These are phyloP conservation scores for Parasteatoda lunata DNA, from an alignment of 2,888 invertebrate species.

Conservation along the genomic window DNA sequence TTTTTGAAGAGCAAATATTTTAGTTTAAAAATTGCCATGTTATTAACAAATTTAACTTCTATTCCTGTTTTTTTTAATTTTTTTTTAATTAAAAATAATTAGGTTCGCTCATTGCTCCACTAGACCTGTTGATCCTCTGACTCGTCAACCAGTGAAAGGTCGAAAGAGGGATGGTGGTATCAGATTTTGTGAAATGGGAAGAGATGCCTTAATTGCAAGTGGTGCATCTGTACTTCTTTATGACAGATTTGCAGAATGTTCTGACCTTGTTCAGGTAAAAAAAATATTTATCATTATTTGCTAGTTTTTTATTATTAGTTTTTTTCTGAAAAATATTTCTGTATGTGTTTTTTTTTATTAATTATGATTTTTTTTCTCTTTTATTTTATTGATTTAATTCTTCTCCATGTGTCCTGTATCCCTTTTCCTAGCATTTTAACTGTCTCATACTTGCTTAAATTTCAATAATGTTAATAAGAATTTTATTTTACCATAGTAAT, in stretches of 20 bases:
- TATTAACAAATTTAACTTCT: conserved; percentile 77
- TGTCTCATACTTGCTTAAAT: too few relatives aligned
- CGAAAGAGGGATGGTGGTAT: conserved; percentile 88
- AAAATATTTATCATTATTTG: not conserved
- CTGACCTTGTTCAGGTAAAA: conserved; percentile 82
- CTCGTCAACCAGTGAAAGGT: conserved; percentile 97
- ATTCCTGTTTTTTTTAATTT: conserved; percentile 88
- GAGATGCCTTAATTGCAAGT: conserved; percentile 96
- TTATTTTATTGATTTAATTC: too few relatives aligned
- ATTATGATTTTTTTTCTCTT: not conserved
- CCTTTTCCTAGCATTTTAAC: too few relatives aligned
- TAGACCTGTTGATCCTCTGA: conserved; percentile 91
- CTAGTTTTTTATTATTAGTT: too few relatives aligned
- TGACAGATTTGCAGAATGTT: conserved; percentile 94
- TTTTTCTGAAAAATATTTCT: conserved; percentile 10
- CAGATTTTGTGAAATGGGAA: conserved; percentile 99
- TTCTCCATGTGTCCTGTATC: not conserved
- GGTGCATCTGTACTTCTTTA: conserved; percentile 92
- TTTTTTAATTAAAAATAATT: conserved; percentile 33
- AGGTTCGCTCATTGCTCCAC: conserved; percentile 97
- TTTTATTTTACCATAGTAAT: too few relatives aligned
- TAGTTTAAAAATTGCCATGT: not conserved
- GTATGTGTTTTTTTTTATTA: not conserved
- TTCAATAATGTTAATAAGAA: too few relatives aligned
- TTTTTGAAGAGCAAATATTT: not conserved